Evolutionary conservation across 2,113 vertebrate species (phyloP), one percentile per base, ranked within the genome.

Genomic region (Uria aalge): DNA sequence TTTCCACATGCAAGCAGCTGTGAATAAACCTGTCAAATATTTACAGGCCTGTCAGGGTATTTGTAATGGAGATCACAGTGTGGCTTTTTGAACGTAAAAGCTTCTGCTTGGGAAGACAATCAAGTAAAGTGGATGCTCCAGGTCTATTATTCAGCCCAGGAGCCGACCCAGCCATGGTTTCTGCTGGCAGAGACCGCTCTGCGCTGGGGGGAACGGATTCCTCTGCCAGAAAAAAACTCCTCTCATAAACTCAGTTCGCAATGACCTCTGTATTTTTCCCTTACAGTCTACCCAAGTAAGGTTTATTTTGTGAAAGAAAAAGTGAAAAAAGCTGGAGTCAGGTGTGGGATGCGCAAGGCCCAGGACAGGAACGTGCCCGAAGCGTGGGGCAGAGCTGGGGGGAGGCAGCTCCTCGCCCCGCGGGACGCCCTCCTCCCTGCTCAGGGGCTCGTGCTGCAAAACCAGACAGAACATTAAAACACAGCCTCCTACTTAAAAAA

Each of bases 1-100:
- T 93, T 93, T 91, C 84, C 93, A 88, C 87, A 91, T 77, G 93
- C 83, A 94, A 91, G 75, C 87, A 96, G 95, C 95, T 93, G 93
- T 88, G 88, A 96, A 85, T 78, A 94, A 91, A 93, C 91, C 87
- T 93, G 95, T 91, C 92, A 94, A 84, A 90, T 87, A 90, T 92
- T 92, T 94, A 90, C 92, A 75, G 90, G 82, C 86, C 92, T 96
- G 95, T 90, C 86, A 84, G 92, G 82, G 89, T 84, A 72, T 94
- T 79, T 92, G 95, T 87, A 94, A 87, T 76, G 86, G 95, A 90
- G 82, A 94, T 96, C 95, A 84, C 90, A 80, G 79, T 18, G 78
- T 76, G 87, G 74, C 75, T 81, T 77, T 77, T 74, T 48, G 87
- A 94, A 91, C 27, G 91, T 69, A 82, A 96, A 93, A 96, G 84